Conservation (phyloP, 2,797 vertebrate species). For the Hemibagrus guttatus region DNA sequence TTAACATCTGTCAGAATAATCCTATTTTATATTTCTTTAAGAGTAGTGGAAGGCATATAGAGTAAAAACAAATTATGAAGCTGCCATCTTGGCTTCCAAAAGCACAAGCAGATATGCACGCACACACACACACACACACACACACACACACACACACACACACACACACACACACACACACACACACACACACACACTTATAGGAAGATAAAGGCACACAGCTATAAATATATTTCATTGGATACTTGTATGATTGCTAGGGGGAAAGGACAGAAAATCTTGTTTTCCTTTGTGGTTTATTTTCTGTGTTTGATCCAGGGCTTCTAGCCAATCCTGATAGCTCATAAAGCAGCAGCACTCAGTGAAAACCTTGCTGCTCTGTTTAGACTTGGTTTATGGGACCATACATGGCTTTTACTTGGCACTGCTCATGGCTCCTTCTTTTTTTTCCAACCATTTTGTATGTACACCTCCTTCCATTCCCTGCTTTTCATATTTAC, state of each 20-base stretch:
- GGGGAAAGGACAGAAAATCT: slow-evolving; percentile 65
- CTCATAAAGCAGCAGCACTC: slow-evolving; percentile 24
- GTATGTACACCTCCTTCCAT: slow-evolving; percentile 28
- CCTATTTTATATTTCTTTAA: too few relatives aligned
- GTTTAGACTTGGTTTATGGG: slow-evolving; percentile 26
- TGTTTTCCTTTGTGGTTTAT: slow-evolving; percentile 58
- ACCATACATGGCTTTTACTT: slow-evolving; percentile 45
- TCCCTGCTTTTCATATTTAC: slow-evolving; percentile 26
- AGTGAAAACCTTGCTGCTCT: slow-evolving; percentile 20
- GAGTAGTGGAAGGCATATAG: too few relatives aligned
- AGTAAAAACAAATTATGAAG: background rate
- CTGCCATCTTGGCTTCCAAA: slow-evolving; percentile 29
- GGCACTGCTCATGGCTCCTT: slow-evolving; percentile 22
- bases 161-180: background rate
- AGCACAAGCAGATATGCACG: background rate
- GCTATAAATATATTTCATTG: slow-evolving; percentile 73
- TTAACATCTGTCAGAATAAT: background rate
- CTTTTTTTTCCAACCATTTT: slow-evolving; percentile 43
- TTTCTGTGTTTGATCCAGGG: slow-evolving; percentile 42
- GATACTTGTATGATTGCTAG: slow-evolving; percentile 77
- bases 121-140: background rate
- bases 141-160: background rate
- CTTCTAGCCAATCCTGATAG: slow-evolving; percentile 26
- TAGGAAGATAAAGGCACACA: slow-evolving; percentile 31
- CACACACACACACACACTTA: background rate